Conservation (phyloP, 2,113 vertebrate genomes). For the Hemicordylus capensis region DNA sequence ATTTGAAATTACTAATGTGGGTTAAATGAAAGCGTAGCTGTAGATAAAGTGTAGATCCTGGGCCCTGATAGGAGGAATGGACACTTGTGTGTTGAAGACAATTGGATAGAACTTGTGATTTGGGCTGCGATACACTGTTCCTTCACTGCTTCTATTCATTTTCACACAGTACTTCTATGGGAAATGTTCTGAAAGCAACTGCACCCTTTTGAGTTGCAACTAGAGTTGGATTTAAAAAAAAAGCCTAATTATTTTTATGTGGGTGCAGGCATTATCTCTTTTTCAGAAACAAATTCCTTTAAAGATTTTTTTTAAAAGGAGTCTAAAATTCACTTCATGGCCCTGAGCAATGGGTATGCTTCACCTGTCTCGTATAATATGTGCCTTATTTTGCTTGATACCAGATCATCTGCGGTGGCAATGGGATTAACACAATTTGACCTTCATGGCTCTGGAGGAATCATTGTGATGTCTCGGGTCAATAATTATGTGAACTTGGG, state of each 20-base stretch:
- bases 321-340: not conserved
- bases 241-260: not conserved
- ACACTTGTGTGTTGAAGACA: not conserved
- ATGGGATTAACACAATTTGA: conserved; percentile 61
- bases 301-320: not conserved
- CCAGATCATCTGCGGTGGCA: conserved; percentile 62
- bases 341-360: not conserved
- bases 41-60: not conserved
- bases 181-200: not conserved
- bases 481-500: conserved; percentile 59
- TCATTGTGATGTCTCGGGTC: conserved; percentile 60
- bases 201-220: not conserved
- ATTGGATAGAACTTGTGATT: not conserved
- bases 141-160: not conserved
- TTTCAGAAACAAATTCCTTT: not conserved
- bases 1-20: not conserved
- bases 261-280: not conserved
- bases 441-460: conserved; percentile 63
- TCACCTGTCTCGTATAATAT: conserved; percentile 30
- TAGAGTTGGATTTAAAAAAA: not conserved
- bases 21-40: not conserved
- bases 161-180: not conserved
- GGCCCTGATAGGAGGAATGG: not conserved
- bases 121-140: not conserved
- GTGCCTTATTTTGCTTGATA: conserved; percentile 47